Conservation (phyloP, 2,113 vertebrate species). For the Dryoscopus gambensis region DNA sequence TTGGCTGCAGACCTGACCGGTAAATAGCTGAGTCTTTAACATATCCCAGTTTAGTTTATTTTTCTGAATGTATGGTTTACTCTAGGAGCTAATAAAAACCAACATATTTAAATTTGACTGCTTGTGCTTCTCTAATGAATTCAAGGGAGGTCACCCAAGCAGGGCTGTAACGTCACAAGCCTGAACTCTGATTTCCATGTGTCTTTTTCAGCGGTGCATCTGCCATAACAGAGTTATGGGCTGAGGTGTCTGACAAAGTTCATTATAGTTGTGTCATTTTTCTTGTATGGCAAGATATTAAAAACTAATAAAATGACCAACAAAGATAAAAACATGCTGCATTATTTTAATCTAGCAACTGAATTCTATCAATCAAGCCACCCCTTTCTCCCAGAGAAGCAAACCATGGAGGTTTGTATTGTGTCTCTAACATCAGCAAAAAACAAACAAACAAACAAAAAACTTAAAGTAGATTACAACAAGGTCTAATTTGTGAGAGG, state of each 20-base stretch:
- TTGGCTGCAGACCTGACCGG: background rate
- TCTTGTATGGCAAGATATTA: background rate
- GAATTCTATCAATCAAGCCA: conserved; percentile 67
- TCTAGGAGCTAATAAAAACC: background rate
- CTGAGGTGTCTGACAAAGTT: conserved; percentile 2
- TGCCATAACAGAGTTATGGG: background rate
- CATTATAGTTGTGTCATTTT: conserved; percentile 18
- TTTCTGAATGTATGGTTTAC: background rate
- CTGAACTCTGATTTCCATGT: background rate
- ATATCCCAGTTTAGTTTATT: background rate
- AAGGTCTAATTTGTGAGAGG: conserved; percentile 42
- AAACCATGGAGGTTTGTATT: conserved; percentile 12
- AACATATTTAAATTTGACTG: background rate
- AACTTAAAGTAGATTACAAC: conserved; percentile 38
- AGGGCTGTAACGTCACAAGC: background rate
- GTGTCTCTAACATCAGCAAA: background rate
- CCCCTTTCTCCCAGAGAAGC: conserved; percentile 39
- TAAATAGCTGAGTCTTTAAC: background rate
- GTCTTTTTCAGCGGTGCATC: background rate
- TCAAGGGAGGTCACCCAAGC: background rate
- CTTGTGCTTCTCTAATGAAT: background rate
- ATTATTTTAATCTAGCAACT: conserved; percentile 47
- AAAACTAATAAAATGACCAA: conserved; percentile 55
- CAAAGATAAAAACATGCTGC: conserved; percentile 51
- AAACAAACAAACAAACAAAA: conserved; percentile 14